Base-by-base conservation (phyloP, 2,113 vertebrate species). In the Sorex araneus region DNA sequence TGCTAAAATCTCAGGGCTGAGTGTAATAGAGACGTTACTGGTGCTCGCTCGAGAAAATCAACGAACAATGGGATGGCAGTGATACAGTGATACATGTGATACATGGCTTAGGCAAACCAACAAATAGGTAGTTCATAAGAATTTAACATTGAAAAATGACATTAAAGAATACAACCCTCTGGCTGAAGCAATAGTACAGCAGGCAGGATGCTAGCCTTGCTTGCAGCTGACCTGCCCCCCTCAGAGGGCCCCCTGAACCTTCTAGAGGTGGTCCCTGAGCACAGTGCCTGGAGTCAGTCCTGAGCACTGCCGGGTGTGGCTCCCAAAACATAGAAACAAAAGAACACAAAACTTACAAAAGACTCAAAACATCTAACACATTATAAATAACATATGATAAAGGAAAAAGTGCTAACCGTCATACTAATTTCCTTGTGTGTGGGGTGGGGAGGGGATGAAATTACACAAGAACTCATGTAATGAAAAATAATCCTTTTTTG, bases 401-500 rank as follows among this genome's bases (percentile, higher is more conserved):
- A 82, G 95, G 83, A 21, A 81, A 90, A 87, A 92, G 13, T 85
- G 16, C 60, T 90, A 84, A 77, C 28, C 57, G 54, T 71, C 81
- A 67, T 88, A 45, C 76, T 43, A 70, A 60, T 60, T 4, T 21
- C 57, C 71, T 63, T 94, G 50, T 28, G 40, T 11, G 12, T 40
- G 40, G 40, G 16, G 12, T 40, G 40, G 23, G 69, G n/a, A 15
- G 8, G 19, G 11, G 6, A n/a, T 87, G 93, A 50, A 12, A 50
- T 8, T 63, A 34, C 2, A 91, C 7, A 57, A 87, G 84, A 75
- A 6, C 82, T 76, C 95, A 32, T 50, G 93, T 85, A 81, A 77
- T 34, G 78, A 40, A 91, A 92, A 89, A 92, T 71, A 89, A 82
- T 79, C 34, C 34, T 21, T 74, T 79, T 93, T 15, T 64, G 88